These are phyloP conservation scores for Cryptocephalus moraei DNA, from an alignment of 2,888 invertebrate species.

Conservation along the genomic window DNA sequence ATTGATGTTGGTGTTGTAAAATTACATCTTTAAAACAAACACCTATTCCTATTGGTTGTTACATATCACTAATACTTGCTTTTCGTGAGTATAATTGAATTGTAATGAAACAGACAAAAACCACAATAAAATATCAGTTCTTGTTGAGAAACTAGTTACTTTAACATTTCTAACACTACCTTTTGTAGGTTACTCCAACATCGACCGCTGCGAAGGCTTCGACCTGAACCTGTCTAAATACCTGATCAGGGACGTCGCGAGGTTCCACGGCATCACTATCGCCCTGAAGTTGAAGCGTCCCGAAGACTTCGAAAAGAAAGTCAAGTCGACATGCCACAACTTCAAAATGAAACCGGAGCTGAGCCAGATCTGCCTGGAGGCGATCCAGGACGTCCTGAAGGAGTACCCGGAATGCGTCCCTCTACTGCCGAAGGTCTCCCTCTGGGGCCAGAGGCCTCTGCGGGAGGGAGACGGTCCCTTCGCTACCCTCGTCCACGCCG, in stretches of 20 bases:
- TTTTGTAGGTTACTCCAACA: slow-evolving; percentile 38
- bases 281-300: slow-evolving; percentile 39
- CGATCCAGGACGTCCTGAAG: neutral
- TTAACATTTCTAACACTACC: neutral
- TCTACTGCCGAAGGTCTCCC: neutral
- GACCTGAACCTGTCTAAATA: slow-evolving; percentile 39
- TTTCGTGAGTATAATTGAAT: no score
- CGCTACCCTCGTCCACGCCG: slow-evolving; percentile 43
- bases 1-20: no score
- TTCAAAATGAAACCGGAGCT: slow-evolving; percentile 1
- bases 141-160: no score
- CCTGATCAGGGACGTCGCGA: slow-evolving; percentile 40
- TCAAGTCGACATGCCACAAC: slow-evolving; percentile 28
- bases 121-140: no score
- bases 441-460: slow-evolving; percentile 1
- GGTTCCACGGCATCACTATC: slow-evolving; percentile 46
- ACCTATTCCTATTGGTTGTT: no score
- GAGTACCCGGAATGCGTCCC: slow-evolving; percentile 3
- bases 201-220: slow-evolving; percentile 39
- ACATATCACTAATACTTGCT: no score
- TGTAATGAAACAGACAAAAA: no score
- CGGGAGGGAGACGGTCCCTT: slow-evolving; percentile 25
- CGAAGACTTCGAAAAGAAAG: slow-evolving; percentile 28
- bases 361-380: neutral
- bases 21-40: no score